Percentiles rank a stretch among this genome's conserved stretches.
Evolutionary conservation across 2,888 invertebrate genomes (phyloP).

Genomic region (Nomada lathburiana): DNA sequence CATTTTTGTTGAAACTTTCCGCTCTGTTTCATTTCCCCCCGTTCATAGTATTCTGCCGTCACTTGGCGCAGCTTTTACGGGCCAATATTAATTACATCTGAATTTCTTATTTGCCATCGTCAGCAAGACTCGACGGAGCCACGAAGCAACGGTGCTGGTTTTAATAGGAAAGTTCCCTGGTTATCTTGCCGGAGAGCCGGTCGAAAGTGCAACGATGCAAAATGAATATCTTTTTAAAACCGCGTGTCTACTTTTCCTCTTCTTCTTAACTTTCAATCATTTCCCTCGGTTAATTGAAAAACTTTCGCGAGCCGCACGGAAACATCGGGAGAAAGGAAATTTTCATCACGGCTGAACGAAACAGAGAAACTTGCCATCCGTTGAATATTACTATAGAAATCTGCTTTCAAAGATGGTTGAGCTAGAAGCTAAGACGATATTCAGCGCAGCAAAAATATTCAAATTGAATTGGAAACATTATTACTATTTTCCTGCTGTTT

Average conservation of each 20-base stretch:
- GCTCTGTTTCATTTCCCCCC: no score
- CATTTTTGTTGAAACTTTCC: no score
- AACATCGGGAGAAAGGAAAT: conserved; percentile 18
- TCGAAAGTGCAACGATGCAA: conserved; percentile 57
- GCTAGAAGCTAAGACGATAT: no score
- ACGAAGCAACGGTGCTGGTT: conserved; percentile 16
- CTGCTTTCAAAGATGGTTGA: no score
- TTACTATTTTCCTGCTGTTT: no score
- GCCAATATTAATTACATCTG: conserved; percentile 55
- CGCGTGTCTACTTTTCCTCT: conserved; percentile 8
- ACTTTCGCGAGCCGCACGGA: conserved; percentile 18
- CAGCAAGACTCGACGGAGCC: conserved; percentile 26
- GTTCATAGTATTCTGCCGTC: conserved; percentile 3
- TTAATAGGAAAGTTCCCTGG: conserved; percentile 46
- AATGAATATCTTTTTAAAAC: conserved; percentile 41
- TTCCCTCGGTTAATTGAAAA: conserved; percentile 46
- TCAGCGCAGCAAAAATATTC: no score
- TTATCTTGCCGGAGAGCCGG: conserved; percentile 13
- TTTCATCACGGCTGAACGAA: conserved; percentile 21
- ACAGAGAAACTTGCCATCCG: conserved; percentile 47
- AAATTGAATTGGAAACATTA: no score
- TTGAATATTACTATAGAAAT: conserved; percentile 39
- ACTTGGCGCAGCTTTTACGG: conserved; percentile 34
- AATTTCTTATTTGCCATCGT: conserved; percentile 53
- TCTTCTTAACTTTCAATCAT: conserved; percentile 51